These are phyloP conservation scores for Euura lappo DNA, from an alignment of 1,140 invertebrate species.

Conservation along the genomic window DNA sequence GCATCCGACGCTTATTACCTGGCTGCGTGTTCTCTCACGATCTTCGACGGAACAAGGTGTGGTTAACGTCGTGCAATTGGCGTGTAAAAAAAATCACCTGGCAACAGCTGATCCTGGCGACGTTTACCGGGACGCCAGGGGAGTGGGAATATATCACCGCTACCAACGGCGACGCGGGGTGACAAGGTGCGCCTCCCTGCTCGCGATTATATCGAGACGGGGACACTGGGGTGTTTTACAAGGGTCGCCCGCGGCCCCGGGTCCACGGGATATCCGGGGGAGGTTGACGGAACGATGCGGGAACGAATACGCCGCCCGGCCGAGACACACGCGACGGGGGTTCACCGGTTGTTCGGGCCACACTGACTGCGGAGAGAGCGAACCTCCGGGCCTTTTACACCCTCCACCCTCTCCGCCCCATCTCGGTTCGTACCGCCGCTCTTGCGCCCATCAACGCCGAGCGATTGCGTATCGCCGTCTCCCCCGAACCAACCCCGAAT, in stretches of 20 bases:
- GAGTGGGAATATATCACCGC: neutral
- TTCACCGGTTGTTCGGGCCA: neutral
- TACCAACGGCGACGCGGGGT: neutral
- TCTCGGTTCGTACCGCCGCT: neutral
- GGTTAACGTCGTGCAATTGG: too few relatives aligned
- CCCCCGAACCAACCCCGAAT: neutral
- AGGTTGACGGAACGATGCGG: slow-evolving; percentile 13
- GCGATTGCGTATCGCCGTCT: slow-evolving; percentile 4
- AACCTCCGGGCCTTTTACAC: slow-evolving; percentile 7
- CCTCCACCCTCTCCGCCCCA: slow-evolving; percentile 9
- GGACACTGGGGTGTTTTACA: slow-evolving; percentile 10
- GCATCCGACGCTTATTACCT: too few relatives aligned
- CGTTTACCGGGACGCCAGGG: neutral
- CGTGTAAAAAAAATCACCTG: neutral
- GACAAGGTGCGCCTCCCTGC: slow-evolving; percentile 12
- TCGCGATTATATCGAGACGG: slow-evolving; percentile 14
- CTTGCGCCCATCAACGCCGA: slow-evolving; percentile 6
- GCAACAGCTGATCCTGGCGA: slow-evolving; percentile 6
- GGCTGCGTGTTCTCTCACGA: too few relatives aligned
- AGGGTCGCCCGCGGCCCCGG: slow-evolving; percentile 11
- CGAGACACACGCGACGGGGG: neutral
- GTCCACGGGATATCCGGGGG: neutral
- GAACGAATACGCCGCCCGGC: slow-evolving; percentile 1
- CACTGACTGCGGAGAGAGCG: slow-evolving; percentile 6
- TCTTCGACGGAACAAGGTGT: too few relatives aligned